Percentiles rank a stretch among this genome's conserved stretches.
phyloP scores from a whole-genome alignment of 1,140 invertebrate species.

The Aphaenogaster ashmeadi region DNA sequence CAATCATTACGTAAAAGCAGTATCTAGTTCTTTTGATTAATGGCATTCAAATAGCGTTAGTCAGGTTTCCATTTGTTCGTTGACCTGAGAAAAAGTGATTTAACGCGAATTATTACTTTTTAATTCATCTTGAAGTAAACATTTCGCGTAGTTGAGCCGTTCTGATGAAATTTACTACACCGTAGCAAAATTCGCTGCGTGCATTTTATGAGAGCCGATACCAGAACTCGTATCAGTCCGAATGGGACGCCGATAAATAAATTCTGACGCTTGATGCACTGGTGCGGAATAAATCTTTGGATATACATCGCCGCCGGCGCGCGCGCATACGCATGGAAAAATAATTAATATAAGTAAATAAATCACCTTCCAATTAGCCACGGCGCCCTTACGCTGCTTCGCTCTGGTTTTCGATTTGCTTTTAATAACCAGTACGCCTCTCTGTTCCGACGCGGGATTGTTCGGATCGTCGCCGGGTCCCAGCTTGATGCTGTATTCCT shows the following conservation, averaged over 20 bases:
- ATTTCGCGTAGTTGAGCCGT: neutral
- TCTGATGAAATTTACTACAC: constrained; percentile 14
- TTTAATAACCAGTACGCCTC: constrained; percentile 99
- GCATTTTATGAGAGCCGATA: constrained; percentile 41
- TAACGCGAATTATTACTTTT: constrained; percentile 2
- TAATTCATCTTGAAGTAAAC: constrained; percentile 7
- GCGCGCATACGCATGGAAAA: neutral
- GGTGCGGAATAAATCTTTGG: constrained; percentile 45
- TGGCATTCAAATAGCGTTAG: neutral
- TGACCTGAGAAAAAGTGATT: neutral
- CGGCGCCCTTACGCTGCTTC: constrained; percentile 98
- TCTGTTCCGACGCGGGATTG: constrained; percentile 91
- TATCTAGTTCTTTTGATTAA: neutral
- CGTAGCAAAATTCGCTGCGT: constrained; percentile 33
- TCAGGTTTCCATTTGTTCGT: neutral
- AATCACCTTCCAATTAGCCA: constrained; percentile 98
- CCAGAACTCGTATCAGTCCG: constrained; percentile 49
- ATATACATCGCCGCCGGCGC: constrained; percentile 23
- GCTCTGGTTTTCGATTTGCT: constrained; percentile 98
- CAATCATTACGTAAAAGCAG: neutral
- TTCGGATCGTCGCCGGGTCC: constrained; percentile 93
- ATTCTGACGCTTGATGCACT: constrained; percentile 57
- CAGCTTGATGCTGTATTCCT: constrained; percentile 98
- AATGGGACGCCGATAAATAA: constrained; percentile 63
- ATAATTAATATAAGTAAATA: constrained; percentile 35